A percentile compares a stretch with the other conserved stretches of the same genome.
Conservation (phyloP, 2,888 invertebrate genomes). For the Eilema sororculum region DNA sequence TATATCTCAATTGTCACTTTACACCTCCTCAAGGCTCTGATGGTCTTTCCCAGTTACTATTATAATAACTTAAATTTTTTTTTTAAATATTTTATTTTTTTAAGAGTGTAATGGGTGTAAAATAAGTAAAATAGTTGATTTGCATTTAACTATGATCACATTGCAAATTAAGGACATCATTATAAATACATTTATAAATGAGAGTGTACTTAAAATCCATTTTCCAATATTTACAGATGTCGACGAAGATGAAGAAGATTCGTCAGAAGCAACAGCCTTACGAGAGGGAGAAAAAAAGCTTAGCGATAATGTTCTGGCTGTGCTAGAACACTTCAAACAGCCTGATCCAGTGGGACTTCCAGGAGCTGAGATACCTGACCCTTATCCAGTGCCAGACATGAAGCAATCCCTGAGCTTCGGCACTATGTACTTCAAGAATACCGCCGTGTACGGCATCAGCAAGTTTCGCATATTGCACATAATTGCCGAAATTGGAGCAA, state of each 20-base stretch:
- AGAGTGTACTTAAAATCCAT: not conserved
- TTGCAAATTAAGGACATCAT: not conserved
- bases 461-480: conserved; percentile 92
- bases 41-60: too few species aligned
- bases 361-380: conserved; percentile 92
- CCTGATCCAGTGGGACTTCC: conserved; percentile 94
- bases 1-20: too few species aligned
- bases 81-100: too few species aligned
- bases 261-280: conserved; percentile 41
- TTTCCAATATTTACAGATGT: conserved; percentile 44
- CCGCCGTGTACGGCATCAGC: conserved; percentile 91
- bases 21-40: too few species aligned
- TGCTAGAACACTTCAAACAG: conserved; percentile 93
- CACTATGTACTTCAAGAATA: conserved; percentile 90
- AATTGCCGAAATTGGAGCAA: conserved; percentile 90
- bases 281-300: conserved; percentile 89
- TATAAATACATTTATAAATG: conserved; percentile 2
- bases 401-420: conserved; percentile 90
- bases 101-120: too few species aligned
- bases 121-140: not conserved
- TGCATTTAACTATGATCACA: not conserved
- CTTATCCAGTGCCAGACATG: conserved; percentile 92
- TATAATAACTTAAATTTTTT: too few species aligned
- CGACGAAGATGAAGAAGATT: conserved; percentile 50
- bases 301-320: conserved; percentile 89